phyloP scores from a whole-genome alignment of 2,888 invertebrate genomes.

The Fissipunctia ypsillon region DNA sequence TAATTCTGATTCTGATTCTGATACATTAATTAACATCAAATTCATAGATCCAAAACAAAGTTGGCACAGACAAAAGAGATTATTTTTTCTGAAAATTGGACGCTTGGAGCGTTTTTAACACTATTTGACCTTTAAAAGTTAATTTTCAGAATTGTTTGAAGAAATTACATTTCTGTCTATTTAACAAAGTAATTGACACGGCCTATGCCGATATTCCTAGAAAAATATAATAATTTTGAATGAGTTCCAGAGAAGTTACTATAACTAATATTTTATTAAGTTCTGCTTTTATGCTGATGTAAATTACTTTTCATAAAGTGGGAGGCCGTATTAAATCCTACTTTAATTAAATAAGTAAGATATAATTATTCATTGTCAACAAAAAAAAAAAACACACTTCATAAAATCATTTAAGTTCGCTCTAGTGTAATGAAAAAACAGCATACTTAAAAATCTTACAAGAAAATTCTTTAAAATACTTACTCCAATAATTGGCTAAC shows the following conservation, averaged over 20 bases:
- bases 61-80: background rate
- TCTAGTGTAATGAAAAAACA: background rate
- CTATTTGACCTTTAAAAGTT: slow-evolving; percentile 38
- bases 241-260: background rate
- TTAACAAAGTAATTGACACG: slow-evolving; percentile 16
- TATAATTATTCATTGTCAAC: background rate
- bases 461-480: background rate
- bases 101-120: slow-evolving; percentile 1
- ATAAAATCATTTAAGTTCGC: background rate
- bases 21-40: background rate
- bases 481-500: slow-evolving; percentile 12
- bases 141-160: slow-evolving; percentile 16
- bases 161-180: slow-evolving; percentile 32
- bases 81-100: background rate
- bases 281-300: background rate
- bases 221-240: background rate
- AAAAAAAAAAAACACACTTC: background rate
- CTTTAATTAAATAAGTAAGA: background rate
- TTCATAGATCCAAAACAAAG: background rate
- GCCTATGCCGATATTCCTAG: background rate
- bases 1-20: too few species aligned
- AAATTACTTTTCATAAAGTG: background rate
- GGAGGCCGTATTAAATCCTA: background rate
- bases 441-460: background rate
- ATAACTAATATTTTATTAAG: background rate